Base-by-base conservation (phyloP, 2,113 vertebrate species). In the Pelecanus crispus region DNA sequence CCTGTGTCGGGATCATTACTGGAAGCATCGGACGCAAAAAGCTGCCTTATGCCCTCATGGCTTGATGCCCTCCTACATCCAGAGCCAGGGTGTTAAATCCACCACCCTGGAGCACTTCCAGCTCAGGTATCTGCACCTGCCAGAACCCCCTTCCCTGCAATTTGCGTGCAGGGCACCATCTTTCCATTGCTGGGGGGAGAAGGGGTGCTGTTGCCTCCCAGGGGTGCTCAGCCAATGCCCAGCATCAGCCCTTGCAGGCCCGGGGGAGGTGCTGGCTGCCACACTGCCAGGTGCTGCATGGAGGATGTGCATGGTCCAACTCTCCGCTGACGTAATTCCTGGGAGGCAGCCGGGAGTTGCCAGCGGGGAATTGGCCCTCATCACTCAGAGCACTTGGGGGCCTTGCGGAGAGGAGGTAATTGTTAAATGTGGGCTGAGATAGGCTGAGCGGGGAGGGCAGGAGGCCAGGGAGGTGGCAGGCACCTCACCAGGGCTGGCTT, bases 361-460 rank as follows among this genome's bases (percentile, higher is more conserved):
- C 94, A 62, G 87, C 12, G 38, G 96, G 93, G 81, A 96, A 80
- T 96, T 96, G 94, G 93, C 93, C 88, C 9, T 1, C 78, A 86
- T 52, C 70, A 38, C 78, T 91, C 36, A 36, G 61, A 95, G 36
- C 49, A 49, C 65, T 89, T 56, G 74, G 81, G 80, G 78, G 66
- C 44, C 25, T 4, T 63, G 84, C 9, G 8, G 87, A 75, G 70
- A 91, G 65, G 36, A 88, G 94, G 29, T 96, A 97, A 96, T 95
- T 95, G 90, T 97, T 97, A 96, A 95, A 94, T 95, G 92, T 89
- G 81, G 92, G 94, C 74, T 80, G 92, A 96, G 93, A 97, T 95
- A 97, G 95, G 93, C 92, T 96, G 92, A 96, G 90, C 1, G 8
- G 52, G 36, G 62, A 96, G 78, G 95, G 95, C 87, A 96, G 66